These are phyloP conservation scores for Physella acuta DNA, from an alignment of 1,140 invertebrate species.

Conservation along the genomic window DNA sequence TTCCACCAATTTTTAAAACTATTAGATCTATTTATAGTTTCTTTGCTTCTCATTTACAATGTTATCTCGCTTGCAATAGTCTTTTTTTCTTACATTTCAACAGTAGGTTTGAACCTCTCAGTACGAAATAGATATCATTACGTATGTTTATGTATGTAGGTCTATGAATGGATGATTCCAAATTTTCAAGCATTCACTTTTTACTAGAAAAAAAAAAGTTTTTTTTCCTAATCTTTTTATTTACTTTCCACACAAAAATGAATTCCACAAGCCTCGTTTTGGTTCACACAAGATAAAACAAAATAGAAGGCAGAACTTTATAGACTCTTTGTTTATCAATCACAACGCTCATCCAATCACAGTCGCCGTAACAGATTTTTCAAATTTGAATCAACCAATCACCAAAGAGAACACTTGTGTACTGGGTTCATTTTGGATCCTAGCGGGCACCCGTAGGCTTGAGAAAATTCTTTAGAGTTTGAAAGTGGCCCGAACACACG, in stretches of 20 bases:
- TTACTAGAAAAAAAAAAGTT: neutral
- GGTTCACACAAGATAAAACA: neutral
- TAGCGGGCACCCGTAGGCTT: conserved; percentile 69
- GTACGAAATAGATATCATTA: too few species aligned
- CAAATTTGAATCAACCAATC: conserved; percentile 35
- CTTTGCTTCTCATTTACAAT: too few species aligned
- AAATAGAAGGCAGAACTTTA: neutral
- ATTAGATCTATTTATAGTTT: too few species aligned
- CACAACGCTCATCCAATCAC: conserved; percentile 11
- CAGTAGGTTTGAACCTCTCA: too few species aligned
- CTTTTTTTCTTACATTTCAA: too few species aligned
- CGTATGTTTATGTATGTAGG: neutral
- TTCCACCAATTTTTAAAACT: too few species aligned
- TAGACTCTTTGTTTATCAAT: neutral
- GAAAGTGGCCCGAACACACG: conserved; percentile 85
- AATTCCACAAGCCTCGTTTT: neutral
- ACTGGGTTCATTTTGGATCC: conserved; percentile 87
- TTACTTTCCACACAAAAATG: neutral
- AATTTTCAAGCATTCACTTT: neutral
- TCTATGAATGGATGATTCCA: neutral
- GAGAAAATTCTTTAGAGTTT: conserved; percentile 87
- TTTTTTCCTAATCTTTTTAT: neutral
- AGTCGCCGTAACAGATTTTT: neutral
- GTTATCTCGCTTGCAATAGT: too few species aligned
- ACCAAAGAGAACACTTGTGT: conserved; percentile 93